Base-by-base conservation (phyloP, 1,140 invertebrate genomes). In the Hylaeus anthracinus region DNA sequence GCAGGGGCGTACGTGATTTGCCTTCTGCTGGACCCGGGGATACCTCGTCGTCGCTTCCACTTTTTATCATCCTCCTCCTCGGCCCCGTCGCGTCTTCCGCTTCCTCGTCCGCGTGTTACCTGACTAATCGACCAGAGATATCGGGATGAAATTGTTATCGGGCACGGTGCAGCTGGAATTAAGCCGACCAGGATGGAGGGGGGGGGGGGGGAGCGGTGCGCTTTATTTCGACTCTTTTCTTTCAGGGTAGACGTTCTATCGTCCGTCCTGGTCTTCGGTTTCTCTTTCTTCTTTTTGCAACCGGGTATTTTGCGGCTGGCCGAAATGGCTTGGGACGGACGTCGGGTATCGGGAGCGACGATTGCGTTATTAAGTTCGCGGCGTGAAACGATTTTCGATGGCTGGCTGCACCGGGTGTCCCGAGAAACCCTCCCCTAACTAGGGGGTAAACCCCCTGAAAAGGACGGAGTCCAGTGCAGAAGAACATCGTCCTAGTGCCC, bases 1-100 rank as follows among this genome's bases (percentile, higher is more conserved):
- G 37, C 70, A 53, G 55, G 79, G 41, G 67, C 81, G 86, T 87
- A 88, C 86, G 86, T 88, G 86, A 88, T 88, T 88, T 87, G 86
- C 83, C 86, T 88, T 76, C 86, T 43, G 69, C 77, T 55, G 77
- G 67, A 80, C 72, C 14, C 12, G 4, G n/a, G 60, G 15, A 70
- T 37, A 26, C 26, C 15, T 60, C 60, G 60, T 79, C 53, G 48
- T 26, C 43, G 41, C 26, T 58, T 60, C 51, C 12, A 51, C 43
- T 55, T 53, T 65, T 55, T 65, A 26, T 58, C 26, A 53, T 15
- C n/a, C 58, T 3, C n/a, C 8, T 6, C 0, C n/a, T 12, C 60
- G 8, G 5, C 5, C 5, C 41, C 39, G 3, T 56, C 10, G 45
- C 10, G 37, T 26, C 14, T 26, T 51, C 43, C 37, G n/a, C 12